Percentiles rank a stretch among this genome's conserved stretches.
Evolutionary conservation across 2,888 invertebrate genomes (phyloP).

Genomic region (Anticlea derivata): DNA sequence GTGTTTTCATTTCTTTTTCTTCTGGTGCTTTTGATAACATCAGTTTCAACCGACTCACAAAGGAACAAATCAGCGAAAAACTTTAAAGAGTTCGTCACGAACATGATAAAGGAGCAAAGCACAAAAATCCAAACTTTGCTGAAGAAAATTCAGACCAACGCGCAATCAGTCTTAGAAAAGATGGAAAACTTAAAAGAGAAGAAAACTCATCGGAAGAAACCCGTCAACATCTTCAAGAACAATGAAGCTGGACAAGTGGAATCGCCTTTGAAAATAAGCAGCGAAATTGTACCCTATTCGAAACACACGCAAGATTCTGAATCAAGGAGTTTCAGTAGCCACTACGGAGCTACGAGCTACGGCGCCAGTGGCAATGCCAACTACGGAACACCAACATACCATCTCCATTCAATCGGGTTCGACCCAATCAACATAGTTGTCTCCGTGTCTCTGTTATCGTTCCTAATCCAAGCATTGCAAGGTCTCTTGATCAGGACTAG

Average conservation of each 20-base stretch:
- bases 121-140: constrained; percentile 65
- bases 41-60: constrained; percentile 53
- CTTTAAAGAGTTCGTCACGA: constrained; percentile 64
- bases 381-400: constrained; percentile 62
- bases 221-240: constrained; percentile 10
- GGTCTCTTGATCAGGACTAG: constrained; percentile 65
- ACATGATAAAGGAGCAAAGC: constrained; percentile 71
- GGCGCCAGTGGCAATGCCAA: constrained; percentile 61
- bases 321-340: constrained; percentile 61
- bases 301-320: constrained; percentile 40
- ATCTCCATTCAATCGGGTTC: constrained; percentile 80
- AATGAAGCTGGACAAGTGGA: constrained; percentile 59
- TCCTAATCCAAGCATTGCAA: constrained; percentile 74
- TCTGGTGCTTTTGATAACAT: constrained; percentile 54
- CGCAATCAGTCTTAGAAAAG: constrained; percentile 64
- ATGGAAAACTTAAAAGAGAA: constrained; percentile 58
- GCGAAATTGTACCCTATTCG: constrained; percentile 33
- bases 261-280: constrained; percentile 52
- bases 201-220: constrained; percentile 33
- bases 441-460: constrained; percentile 74
- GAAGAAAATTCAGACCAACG: constrained; percentile 69
- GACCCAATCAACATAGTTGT: constrained; percentile 79
- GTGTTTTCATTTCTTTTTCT: constrained; percentile 60
- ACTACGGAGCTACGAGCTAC: constrained; percentile 62
- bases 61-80: constrained; percentile 50